These are phyloP conservation scores for Trachops cirrhosus DNA, from an alignment of 2,797 vertebrate species.

Conservation along the genomic window DNA sequence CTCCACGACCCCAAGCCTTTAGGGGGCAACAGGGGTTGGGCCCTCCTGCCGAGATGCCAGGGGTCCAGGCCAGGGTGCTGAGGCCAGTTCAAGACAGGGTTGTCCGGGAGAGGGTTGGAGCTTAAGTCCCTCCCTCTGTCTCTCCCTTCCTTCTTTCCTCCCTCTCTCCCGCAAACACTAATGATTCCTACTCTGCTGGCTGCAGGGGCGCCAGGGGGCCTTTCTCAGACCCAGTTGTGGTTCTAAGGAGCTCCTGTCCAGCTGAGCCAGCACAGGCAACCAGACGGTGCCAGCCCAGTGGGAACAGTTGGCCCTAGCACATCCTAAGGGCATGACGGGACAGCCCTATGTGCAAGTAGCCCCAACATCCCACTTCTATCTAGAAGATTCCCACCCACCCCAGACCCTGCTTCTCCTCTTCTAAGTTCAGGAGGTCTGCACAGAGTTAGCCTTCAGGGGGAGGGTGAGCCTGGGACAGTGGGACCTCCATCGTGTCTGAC, in stretches of 20 bases:
- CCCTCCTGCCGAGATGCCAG: background rate
- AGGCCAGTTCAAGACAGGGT: background rate
- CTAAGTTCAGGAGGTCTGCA: background rate
- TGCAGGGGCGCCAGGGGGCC: background rate
- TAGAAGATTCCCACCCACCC: background rate
- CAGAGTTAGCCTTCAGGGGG: background rate
- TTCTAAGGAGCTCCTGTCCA: background rate
- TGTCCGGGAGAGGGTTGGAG: background rate
- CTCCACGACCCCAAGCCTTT: rapidly evolving
- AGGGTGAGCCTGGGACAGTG: background rate
- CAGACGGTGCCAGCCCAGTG: background rate
- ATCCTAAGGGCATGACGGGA: no score
- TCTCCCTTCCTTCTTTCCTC: background rate
- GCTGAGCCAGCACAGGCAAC: background rate
- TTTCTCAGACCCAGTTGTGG: rapidly evolving
- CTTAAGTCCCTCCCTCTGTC: background rate
- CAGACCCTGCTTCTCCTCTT: background rate
- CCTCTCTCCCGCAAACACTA: background rate
- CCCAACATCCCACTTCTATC: background rate
- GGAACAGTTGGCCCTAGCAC: background rate
- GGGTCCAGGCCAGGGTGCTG: background rate
- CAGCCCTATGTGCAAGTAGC: background rate
- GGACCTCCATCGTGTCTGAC: background rate
- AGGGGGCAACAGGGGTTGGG: background rate
- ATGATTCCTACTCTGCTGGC: background rate